Base-by-base conservation (phyloP, 2,888 invertebrate species). In the Drosophila paranaensis region DNA sequence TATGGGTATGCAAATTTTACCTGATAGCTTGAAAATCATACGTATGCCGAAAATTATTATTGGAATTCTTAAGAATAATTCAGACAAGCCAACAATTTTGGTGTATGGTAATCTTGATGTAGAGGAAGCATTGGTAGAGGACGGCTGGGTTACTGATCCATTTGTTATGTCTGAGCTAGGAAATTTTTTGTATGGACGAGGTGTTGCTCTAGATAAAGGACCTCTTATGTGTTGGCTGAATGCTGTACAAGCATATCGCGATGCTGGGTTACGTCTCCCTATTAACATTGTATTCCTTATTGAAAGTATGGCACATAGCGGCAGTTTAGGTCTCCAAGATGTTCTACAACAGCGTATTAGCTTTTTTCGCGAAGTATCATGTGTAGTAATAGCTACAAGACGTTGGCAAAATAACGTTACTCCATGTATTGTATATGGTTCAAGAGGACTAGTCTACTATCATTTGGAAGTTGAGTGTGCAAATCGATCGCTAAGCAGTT, bases 31-130 rank as follows among this genome's bases (percentile, higher is more conserved):
- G 35, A 35, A 35, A 35, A 35, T 35, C 10, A 35, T 35, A 35
- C 35, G 35, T 11, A 35, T 35, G 35, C 35, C 35, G 0, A 35
- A 35, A 35, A 35, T 35, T 2, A 35, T 35, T 11, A 35, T 35
- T 48, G 81, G 75, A 3, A 37, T 75, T 3, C 14, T 78, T 0
- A 65, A 40, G 3, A 43, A 66, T 5, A 60, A 27, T 42, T 45
- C 55, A 3, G 39, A 62, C 1, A 71, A 43, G 5, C 78, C 67
- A 43, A 81, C 80, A 3, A 66, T 81, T 13, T 42, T 81, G 11
- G 71, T 81, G 1, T 80, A 78, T 43, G 80, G 75, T 8, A 78
- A 81, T 60, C 55, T 81, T 27, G 81, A 81, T 66, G 81, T 81
- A n/a, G 78, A 75, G 27, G 80, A 77, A 40, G 81, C 81, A 0